These are phyloP conservation scores for Dysdera silvatica DNA, from an alignment of 1,140 invertebrate genomes.

Conservation along the genomic window DNA sequence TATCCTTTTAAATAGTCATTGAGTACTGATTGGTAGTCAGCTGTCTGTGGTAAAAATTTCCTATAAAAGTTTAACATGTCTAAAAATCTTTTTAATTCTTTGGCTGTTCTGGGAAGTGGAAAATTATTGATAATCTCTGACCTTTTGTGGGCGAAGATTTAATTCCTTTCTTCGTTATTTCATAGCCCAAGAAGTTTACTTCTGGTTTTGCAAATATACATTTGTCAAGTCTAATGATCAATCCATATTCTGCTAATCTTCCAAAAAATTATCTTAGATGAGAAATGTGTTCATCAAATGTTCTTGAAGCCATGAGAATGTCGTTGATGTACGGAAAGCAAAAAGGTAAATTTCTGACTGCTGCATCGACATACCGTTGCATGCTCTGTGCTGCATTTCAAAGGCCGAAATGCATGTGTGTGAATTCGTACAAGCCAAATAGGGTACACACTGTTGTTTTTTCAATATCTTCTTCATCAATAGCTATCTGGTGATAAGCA, in stretches of 20 bases:
- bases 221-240: constrained; percentile 7
- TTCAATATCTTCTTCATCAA: constrained; percentile 10
- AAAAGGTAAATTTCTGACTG: no score
- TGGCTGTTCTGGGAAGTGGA: constrained; percentile 36
- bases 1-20: constrained; percentile 33
- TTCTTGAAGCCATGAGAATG: neutral
- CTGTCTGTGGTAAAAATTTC: no score
- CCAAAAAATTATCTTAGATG: constrained; percentile 38
- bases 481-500: constrained; percentile 20
- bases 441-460: constrained; percentile 22
- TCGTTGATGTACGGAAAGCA: constrained; percentile 19
- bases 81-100: constrained; percentile 37
- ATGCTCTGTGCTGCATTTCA: constrained; percentile 19
- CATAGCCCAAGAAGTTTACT: constrained; percentile 8
- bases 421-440: constrained; percentile 26
- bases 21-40: constrained; percentile 15
- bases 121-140: constrained; percentile 15
- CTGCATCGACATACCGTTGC: constrained; percentile 30
- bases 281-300: neutral
- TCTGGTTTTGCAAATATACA: constrained; percentile 14
- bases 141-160: neutral
- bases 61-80: no score
- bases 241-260: neutral
- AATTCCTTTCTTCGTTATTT: constrained; percentile 25
- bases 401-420: constrained; percentile 26